Evolutionary conservation across 2,797 vertebrate genomes (phyloP).

Genomic region (Acridotheres tristis): DNA sequence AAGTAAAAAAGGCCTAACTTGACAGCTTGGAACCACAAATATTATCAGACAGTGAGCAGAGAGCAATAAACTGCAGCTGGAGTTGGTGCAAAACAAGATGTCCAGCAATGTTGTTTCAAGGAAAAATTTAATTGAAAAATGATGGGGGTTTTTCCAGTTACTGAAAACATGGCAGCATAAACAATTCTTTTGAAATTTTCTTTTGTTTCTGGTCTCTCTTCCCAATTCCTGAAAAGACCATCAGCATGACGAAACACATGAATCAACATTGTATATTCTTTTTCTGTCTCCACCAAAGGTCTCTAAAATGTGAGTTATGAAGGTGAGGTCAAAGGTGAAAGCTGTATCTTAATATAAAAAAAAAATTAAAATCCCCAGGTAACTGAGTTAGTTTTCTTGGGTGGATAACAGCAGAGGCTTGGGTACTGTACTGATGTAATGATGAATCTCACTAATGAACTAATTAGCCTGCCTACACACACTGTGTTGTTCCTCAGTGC

Average conservation of each 20-base stretch:
- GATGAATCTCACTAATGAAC: conserved; percentile 1
- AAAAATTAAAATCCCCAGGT: not conserved
- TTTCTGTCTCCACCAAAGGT: not conserved
- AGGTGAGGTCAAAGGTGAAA: not conserved
- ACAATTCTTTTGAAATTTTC: not conserved
- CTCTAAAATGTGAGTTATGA: not conserved
- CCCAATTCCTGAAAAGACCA: not conserved
- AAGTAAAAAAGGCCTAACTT: not conserved
- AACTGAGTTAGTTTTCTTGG: not conserved
- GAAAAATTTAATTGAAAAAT: not conserved
- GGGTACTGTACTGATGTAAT: not conserved
- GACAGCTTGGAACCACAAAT: not conserved
- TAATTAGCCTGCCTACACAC: not conserved
- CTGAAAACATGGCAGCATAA: not conserved
- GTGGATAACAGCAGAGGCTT: not conserved
- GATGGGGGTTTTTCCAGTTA: fast-evolving
- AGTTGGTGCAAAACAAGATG: not conserved
- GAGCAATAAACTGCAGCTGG: not conserved
- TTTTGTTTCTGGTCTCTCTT: not conserved
- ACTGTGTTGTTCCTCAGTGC: not conserved
- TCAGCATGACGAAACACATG: not conserved
- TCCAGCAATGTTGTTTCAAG: not conserved
- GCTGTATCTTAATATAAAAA: not conserved
- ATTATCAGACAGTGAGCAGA: not conserved
- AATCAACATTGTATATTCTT: not conserved